Percentiles rank a stretch among this genome's conserved stretches.
These are phyloP conservation scores for Trachops cirrhosus DNA, from an alignment of 2,797 vertebrate species.

Conservation along the genomic window DNA sequence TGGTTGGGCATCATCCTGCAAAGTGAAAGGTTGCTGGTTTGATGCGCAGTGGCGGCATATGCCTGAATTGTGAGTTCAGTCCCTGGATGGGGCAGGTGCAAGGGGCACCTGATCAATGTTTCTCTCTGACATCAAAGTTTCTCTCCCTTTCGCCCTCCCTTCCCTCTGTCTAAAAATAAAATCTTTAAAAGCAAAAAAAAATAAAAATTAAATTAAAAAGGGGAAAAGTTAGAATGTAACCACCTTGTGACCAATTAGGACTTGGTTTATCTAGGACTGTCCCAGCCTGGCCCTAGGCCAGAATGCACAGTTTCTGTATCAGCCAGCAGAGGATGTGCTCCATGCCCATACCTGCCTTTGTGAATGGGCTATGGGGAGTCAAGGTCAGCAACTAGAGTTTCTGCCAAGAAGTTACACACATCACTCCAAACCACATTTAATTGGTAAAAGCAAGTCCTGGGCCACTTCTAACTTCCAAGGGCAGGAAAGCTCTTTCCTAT, in stretches of 20 bases:
- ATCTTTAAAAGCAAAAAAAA: no score
- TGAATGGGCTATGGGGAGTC: neutral
- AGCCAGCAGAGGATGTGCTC: neutral
- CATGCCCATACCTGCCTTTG: neutral
- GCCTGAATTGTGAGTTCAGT: neutral
- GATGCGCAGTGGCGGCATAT: neutral
- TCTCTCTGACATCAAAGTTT: neutral
- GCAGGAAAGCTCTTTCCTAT: neutral
- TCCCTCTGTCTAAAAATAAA: no score
- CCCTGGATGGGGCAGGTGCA: neutral
- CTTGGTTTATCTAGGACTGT: neutral
- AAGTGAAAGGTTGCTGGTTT: neutral
- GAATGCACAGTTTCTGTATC: neutral
- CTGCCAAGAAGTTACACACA: neutral
- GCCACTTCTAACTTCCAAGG: neutral
- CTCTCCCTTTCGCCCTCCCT: neutral
- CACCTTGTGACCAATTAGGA: neutral
- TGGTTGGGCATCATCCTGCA: neutral
- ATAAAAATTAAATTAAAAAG: no score
- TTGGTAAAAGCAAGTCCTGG: neutral
- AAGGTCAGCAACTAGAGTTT: neutral
- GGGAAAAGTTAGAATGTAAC: neutral
- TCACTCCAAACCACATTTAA: neutral
- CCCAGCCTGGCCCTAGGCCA: no score
- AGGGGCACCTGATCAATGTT: neutral